Base-by-base conservation (phyloP, 2,797 vertebrate genomes). In the Pelobates cultripes region DNA sequence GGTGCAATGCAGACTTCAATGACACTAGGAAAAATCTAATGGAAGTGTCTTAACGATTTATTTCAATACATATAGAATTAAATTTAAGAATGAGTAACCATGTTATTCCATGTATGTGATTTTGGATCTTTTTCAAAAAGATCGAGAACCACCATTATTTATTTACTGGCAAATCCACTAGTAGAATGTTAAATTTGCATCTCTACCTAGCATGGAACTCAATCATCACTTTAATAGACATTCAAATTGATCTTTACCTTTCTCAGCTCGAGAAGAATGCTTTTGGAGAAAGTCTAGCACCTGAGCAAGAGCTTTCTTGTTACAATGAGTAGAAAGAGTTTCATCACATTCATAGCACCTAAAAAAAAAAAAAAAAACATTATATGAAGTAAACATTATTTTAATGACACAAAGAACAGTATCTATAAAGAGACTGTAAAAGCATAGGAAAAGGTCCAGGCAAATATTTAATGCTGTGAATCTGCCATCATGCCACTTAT, bases 281-380 rank as follows among this genome's bases (percentile, higher is more conserved):
- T 98, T 99, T 88, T 99, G 97, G 85, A 99, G 94, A 86, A 98
- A 98, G 89, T 99, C 97, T 89, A 99, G 94, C 77, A 96, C 95
- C 90, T 99, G 97, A 87, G 97, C 95, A 92, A 99, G 93, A 88
- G 94, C 95, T 85, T 99, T 99, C 92, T 98, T 98, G 93, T 99
- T 99, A 91, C 96, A 98, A 84, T 98, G 95, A 66, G 96, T 97
- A 84, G 96, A 98, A 85, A 99, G 94, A 86, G 98, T 96, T 93
- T 99, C 97, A 78, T 98, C 94, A 91, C 98, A 99, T 91, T 99
- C 96, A n/a, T 97, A 97, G 92, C 97, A 99, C 96, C 98, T 99
- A 87, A 87, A 85, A 53, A 40, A 28, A 57, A 13, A 63, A 78
- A 61, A 85, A 53, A 40, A 28, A 57, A 13, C 47, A 78, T 45